These are phyloP conservation scores for Notiomystis cincta DNA, from an alignment of 2,113 vertebrate species.

Conservation along the genomic window DNA sequence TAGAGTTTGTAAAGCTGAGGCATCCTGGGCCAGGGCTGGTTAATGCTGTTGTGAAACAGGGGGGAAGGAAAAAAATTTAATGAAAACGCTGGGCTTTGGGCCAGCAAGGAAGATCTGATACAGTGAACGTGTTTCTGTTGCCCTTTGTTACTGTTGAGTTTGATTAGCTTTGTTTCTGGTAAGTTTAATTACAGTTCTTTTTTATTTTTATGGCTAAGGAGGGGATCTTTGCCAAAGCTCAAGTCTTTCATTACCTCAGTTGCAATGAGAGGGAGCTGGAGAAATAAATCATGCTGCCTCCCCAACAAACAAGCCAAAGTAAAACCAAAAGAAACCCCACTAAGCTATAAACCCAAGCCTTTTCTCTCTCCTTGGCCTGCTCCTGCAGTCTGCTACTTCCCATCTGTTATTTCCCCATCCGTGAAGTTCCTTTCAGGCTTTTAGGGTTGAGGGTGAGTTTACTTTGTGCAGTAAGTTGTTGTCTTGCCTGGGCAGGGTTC, in stretches of 20 bases:
- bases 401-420: not conserved
- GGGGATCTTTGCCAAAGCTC: constrained; percentile 19
- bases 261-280: not conserved
- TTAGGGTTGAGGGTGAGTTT: not conserved
- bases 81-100: constrained; percentile 68
- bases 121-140: constrained; percentile 62
- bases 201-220: not conserved
- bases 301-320: not conserved
- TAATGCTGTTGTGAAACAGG: constrained; percentile 36
- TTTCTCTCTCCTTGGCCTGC: not conserved
- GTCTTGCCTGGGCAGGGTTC: not conserved
- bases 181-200: constrained; percentile 22
- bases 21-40: not conserved
- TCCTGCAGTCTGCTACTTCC: not conserved
- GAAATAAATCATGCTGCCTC: not conserved
- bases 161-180: constrained; percentile 76
- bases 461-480: not conserved
- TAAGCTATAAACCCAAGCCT: not conserved
- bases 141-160: constrained; percentile 68
- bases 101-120: constrained; percentile 70
- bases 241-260: constrained; percentile 16
- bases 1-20: constrained; percentile 24
- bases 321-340: not conserved
- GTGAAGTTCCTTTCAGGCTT: not conserved
- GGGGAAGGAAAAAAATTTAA: not conserved